Evolutionary conservation across 2,113 vertebrate genomes (phyloP).

Genomic region (Spilogale gracilis): DNA sequence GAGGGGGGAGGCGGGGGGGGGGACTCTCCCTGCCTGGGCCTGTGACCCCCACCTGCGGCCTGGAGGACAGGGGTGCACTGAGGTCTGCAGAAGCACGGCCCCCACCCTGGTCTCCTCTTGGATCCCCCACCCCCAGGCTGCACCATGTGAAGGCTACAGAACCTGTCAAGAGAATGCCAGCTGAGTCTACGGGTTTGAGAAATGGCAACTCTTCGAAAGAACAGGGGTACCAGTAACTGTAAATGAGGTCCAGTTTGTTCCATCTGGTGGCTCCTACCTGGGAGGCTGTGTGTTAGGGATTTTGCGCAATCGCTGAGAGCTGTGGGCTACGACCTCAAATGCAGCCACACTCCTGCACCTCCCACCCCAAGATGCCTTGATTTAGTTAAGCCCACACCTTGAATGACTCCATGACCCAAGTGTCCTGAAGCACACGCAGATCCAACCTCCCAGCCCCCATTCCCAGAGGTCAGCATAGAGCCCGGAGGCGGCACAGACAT

Average conservation of each 20-base stretch:
- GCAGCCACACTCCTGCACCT: not conserved
- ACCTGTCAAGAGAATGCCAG: not conserved
- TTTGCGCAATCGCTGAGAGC: not conserved
- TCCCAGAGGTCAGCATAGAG: not conserved
- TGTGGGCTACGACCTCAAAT: accelerated
- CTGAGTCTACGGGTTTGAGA: not conserved
- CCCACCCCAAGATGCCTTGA: not conserved
- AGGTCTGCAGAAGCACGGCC: not conserved
- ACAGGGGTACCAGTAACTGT: not conserved
- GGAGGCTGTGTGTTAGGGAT: not conserved
- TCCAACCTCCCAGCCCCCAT: not conserved
- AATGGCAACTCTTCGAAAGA: not conserved
- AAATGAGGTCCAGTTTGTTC: not conserved
- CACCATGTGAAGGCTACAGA: constrained; percentile 48
- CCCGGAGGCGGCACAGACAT: not conserved
- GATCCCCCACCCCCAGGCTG: not conserved
- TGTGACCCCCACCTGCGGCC: not conserved
- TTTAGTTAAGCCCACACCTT: not conserved
- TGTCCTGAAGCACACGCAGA: accelerated
- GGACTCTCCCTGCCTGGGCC: no score
- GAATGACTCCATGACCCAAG: not conserved
- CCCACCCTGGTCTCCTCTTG: not conserved
- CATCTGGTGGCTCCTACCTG: not conserved
- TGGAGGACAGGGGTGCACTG: accelerated
- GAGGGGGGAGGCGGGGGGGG: accelerated